A percentile compares a stretch with the other conserved stretches of the same genome.
Conservation (phyloP, 2,888 invertebrate species). For the Torymus tubicola region DNA sequence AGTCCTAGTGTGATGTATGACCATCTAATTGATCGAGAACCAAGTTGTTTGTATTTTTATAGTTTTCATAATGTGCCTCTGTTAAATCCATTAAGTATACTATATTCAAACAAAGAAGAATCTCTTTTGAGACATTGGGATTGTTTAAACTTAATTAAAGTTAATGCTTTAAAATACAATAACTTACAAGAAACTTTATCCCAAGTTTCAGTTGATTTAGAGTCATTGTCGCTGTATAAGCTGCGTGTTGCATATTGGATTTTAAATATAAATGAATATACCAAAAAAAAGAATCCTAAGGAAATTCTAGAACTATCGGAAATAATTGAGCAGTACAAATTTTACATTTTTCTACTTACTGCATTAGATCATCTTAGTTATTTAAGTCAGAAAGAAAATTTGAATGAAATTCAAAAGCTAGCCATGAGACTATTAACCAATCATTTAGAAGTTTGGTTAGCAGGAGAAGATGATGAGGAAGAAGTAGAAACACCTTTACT, state of each 20-base stretch:
- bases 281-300: conserved; percentile 63
- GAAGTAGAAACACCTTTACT: conserved; percentile 57
- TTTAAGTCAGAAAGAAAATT: conserved; percentile 56
- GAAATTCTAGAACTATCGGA: conserved; percentile 45
- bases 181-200: conserved; percentile 48
- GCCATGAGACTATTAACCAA: conserved; percentile 65
- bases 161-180: conserved; percentile 58
- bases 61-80: conserved; percentile 60
- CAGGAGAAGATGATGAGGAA: conserved; percentile 63
- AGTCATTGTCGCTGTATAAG: conserved; percentile 63
- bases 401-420: conserved; percentile 62
- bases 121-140: conserved; percentile 69
- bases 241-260: conserved; percentile 69
- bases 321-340: conserved; percentile 62
- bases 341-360: conserved; percentile 68
- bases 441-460: conserved; percentile 69
- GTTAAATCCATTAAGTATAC: conserved; percentile 63
- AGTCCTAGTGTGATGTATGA: conserved; percentile 72
- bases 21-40: conserved; percentile 72
- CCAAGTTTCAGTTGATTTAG: conserved; percentile 60
- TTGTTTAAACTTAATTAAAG: conserved; percentile 70
- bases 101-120: conserved; percentile 58
- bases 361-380: conserved; percentile 63
- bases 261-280: conserved; percentile 66
- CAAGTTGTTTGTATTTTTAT: conserved; percentile 68